Evolutionary conservation across 2,888 invertebrate genomes (phyloP).

Genomic region (Scaptomyza flava): DNA sequence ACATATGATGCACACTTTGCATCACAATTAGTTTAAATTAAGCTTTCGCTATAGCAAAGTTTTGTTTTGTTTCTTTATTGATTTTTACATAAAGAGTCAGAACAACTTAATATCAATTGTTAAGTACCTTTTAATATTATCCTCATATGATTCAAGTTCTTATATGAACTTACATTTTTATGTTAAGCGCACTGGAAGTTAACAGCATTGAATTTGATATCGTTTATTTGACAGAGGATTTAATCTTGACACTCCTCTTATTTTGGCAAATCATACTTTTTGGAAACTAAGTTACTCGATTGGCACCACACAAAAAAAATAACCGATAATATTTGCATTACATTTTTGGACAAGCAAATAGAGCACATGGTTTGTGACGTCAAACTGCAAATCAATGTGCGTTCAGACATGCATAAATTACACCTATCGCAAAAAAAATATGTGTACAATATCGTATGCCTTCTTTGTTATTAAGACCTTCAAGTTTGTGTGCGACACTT

Average conservation of each 20-base stretch:
- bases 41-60: slow-evolving; percentile 1
- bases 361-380: slow-evolving; percentile 33
- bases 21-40: slow-evolving; percentile 43
- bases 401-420: not conserved
- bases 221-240: not conserved
- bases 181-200: not conserved
- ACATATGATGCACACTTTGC: slow-evolving; percentile 26
- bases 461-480: slow-evolving; percentile 24
- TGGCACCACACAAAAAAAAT: slow-evolving; percentile 3
- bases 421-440: slow-evolving; percentile 3
- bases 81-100: not conserved
- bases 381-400: slow-evolving; percentile 38
- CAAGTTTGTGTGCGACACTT: not conserved
- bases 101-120: not conserved
- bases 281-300: slow-evolving; percentile 2
- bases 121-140: not conserved
- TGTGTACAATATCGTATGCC: slow-evolving; percentile 11
- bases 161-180: not conserved
- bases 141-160: not conserved
- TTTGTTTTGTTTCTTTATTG: not conserved
- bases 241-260: too few species aligned
- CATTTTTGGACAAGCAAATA: slow-evolving; percentile 11
- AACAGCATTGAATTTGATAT: not conserved
- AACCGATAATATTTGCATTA: not conserved
- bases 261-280: slow-evolving; percentile 36